Conservation (phyloP, 2,888 invertebrate genomes). For the Loripinus fragilis region DNA sequence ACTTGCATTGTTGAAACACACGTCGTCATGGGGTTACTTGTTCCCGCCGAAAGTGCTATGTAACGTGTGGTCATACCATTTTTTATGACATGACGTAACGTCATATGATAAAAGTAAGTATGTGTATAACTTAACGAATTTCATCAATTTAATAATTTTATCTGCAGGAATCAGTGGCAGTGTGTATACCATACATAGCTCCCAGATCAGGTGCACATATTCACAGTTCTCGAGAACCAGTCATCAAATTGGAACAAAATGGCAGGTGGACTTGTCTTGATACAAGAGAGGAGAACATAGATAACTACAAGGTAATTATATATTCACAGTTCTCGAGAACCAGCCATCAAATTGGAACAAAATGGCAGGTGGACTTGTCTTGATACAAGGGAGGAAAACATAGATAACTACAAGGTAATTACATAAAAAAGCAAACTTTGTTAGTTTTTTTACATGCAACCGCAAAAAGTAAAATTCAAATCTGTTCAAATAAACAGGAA, state of each 20-base stretch:
- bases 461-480: too few relatives aligned
- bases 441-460: too few relatives aligned
- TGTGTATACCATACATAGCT: constrained; percentile 75
- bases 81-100: too few relatives aligned
- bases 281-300: constrained; percentile 74
- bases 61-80: too few relatives aligned
- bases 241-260: constrained; percentile 74
- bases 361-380: constrained; percentile 75
- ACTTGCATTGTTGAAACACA: too few relatives aligned
- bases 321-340: constrained; percentile 77
- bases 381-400: constrained; percentile 71
- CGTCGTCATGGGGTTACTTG: too few relatives aligned
- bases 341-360: constrained; percentile 76
- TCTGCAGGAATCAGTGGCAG: constrained; percentile 69
- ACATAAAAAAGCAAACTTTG: too few relatives aligned
- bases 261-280: constrained; percentile 74
- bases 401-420: constrained; percentile 79
- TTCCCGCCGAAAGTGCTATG: too few relatives aligned
- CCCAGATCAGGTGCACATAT: constrained; percentile 63
- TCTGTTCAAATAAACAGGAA: too few relatives aligned
- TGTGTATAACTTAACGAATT: too few relatives aligned
- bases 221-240: constrained; percentile 72
- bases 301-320: constrained; percentile 77
- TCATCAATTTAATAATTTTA: not conserved
- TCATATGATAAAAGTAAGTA: too few relatives aligned